These are phyloP conservation scores for Pocillopora verrucosa DNA, from an alignment of 64 coral and sea anemone species.

Conservation along the genomic window DNA sequence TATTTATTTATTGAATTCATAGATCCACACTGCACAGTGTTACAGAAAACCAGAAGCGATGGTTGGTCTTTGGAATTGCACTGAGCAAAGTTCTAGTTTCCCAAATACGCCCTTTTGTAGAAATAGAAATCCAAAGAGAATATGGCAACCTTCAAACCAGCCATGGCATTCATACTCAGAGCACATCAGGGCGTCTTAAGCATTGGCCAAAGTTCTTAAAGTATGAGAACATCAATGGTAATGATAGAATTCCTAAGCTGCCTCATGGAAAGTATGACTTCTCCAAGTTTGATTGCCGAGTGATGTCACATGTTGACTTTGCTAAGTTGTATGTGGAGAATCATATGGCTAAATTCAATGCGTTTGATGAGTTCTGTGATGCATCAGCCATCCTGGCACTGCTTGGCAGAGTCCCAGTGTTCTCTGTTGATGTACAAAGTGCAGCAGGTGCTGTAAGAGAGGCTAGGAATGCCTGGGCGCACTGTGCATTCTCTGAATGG, in stretches of 20 bases:
- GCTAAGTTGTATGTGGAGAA: not conserved
- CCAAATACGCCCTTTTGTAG: not conserved
- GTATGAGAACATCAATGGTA: constrained; percentile 51
- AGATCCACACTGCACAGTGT: not conserved
- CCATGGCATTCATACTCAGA: constrained; percentile 25
- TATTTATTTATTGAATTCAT: not conserved
- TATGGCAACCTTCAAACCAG: not conserved
- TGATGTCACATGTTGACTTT: not conserved
- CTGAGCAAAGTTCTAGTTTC: constrained; percentile 9
- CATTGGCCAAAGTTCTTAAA: constrained; percentile 18
- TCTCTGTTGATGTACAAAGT: not conserved
- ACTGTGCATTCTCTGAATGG: constrained; percentile 25
- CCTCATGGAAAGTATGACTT: not conserved
- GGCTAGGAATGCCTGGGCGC: constrained; percentile 21
- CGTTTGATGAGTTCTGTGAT: not conserved
- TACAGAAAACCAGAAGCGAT: not conserved
- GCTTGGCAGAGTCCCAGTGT: not conserved
- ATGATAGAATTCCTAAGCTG: not conserved
- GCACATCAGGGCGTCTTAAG: not conserved
- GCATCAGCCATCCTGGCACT: not conserved
- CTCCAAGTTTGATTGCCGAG: constrained; percentile 15
- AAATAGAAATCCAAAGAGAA: constrained; percentile 3
- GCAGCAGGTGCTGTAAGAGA: constrained; percentile 1
- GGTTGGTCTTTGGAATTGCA: constrained; percentile 15
- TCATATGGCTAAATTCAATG: not conserved